Conservation (phyloP, 2,113 vertebrate genomes). For the Misgurnus anguillicaudatus region DNA sequence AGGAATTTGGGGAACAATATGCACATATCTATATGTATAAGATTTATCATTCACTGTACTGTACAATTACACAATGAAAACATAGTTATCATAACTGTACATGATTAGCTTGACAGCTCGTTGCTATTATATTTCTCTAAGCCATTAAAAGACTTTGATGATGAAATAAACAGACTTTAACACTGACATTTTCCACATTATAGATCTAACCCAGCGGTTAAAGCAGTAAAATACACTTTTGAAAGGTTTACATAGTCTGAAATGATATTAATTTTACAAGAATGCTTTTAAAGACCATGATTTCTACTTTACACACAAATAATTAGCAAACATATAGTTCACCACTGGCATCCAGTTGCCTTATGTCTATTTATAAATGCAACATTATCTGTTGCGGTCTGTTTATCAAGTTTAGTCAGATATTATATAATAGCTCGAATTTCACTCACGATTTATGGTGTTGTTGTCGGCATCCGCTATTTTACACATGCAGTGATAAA, state of each 20-base stretch:
- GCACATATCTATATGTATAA: conserved; percentile 43
- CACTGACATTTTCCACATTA: conserved; percentile 15
- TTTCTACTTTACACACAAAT: neutral
- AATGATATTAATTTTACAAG: conserved; percentile 15
- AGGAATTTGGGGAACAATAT: conserved; percentile 31
- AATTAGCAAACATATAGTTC: neutral
- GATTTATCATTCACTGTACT: neutral
- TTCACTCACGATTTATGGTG: conserved; percentile 30
- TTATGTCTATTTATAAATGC: neutral
- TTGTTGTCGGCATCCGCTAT: conserved; percentile 40
- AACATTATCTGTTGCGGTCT: neutral
- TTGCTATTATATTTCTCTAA: conserved; percentile 12
- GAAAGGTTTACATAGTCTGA: conserved; percentile 2
- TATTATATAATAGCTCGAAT: neutral
- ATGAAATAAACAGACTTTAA: conserved; percentile 23
- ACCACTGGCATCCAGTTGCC: neutral
- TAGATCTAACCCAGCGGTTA: conserved; percentile 18
- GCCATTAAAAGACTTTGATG: conserved; percentile 22
- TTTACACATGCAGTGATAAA: conserved; percentile 49
- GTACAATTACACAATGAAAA: conserved; percentile 5
- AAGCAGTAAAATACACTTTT: neutral
- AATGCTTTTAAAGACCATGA: conserved; percentile 3
- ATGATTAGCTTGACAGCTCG: conserved; percentile 28
- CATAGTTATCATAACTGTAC: conserved; percentile 38
- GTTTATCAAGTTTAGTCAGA: conserved; percentile 1